Conservation (phyloP, 2,113 vertebrate genomes). For the Platichthys flesus region DNA sequence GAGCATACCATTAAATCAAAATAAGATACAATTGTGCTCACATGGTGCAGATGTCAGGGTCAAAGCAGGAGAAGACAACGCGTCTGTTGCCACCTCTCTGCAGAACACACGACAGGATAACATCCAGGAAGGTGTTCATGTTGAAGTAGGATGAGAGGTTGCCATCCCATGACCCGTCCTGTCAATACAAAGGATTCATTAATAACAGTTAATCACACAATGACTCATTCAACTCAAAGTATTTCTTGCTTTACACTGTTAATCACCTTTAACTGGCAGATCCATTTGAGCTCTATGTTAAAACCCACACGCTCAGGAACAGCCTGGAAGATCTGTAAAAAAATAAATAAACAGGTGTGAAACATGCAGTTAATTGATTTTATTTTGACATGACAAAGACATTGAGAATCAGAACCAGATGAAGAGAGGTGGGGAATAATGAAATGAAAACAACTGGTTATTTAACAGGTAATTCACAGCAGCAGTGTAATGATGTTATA, state of each 20-base stretch:
- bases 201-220: not conserved
- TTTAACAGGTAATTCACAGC: not conserved
- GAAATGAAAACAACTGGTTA: not conserved
- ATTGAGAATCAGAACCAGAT: too few relatives aligned
- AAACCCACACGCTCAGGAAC: conserved; percentile 93
- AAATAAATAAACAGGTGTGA: not conserved
- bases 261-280: conserved; percentile 90
- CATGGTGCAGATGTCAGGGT: conserved; percentile 97
- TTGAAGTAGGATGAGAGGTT: conserved; percentile 95
- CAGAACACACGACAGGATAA: conserved; percentile 91
- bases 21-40: conserved; percentile 75
- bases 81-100: conserved; percentile 89
- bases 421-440: too few relatives aligned
- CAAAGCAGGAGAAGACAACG: conserved; percentile 95
- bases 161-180: conserved; percentile 96
- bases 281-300: conserved; percentile 99
- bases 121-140: conserved; percentile 95
- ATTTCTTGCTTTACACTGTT: not conserved
- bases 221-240: too few relatives aligned
- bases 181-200: conserved; percentile 1
- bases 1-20: not conserved
- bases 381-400: not conserved
- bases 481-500: not conserved
- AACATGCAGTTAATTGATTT: not conserved
- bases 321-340: conserved; percentile 88